Evolutionary conservation across 2,888 invertebrate species (phyloP), one percentile per base, ranked within the genome.

Genomic region (Lottia gigantea): DNA sequence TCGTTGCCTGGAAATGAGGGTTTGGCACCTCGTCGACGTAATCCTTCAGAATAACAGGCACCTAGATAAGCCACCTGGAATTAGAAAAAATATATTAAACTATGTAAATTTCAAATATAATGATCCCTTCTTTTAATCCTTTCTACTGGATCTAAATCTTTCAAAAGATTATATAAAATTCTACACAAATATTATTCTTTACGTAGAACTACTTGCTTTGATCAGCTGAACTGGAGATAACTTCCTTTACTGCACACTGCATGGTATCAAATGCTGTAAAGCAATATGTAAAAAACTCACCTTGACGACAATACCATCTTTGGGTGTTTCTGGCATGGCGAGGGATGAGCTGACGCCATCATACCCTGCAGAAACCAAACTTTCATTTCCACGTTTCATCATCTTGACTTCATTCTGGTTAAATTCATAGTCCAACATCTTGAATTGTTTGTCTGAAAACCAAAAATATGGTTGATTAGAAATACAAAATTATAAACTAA

Each of bases 61-160:
- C 90, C 90, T 26, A 89, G 89, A 79, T 86, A 90, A 72, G 85
- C 86, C 0, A 90, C 88, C 90, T 89, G 79, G 4, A 78, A 75
- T 68, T 45, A 15, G 46, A 14, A 62, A 62, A 68, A 61, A 26
- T 2, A 12, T 64, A 23, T 15, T 63, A 45, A 55, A 15, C 6
- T 49, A 12, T 8, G 40, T 19, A n/a, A n/a, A n/a, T n/a, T n/a
- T n/a, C n/a, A n/a, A n/a, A n/a, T n/a, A n/a, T n/a, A n/a, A n/a
- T n/a, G n/a, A n/a, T n/a, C n/a, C n/a, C n/a, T n/a, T n/a, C n/a
- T n/a, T n/a, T n/a, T n/a, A n/a, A n/a, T n/a, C n/a, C n/a, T 64
- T 16, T 55, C 16, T 8, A 31, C 31, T 31, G 6, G 31, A 31
- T 31, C 6, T 31, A 31, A 3, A 3, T 2, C 31, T 31, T n/a